These are phyloP conservation scores for Pterocles gutturalis DNA, from an alignment of 2,113 vertebrate genomes.

Conservation along the genomic window DNA sequence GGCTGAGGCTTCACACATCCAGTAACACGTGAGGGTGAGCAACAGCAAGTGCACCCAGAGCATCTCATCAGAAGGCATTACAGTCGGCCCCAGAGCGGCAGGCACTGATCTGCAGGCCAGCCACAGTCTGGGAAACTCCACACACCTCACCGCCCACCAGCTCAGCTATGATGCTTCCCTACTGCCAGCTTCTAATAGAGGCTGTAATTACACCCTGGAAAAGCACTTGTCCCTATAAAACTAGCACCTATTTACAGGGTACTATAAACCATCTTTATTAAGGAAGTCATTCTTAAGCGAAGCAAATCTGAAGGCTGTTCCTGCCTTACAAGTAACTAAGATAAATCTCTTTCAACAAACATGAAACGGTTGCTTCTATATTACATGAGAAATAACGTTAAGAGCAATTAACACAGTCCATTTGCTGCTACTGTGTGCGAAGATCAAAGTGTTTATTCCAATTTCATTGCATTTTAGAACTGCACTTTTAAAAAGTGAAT, in stretches of 20 bases:
- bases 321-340: neutral
- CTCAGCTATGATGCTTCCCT: neutral
- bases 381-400: neutral
- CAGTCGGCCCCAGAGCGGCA: neutral
- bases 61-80: neutral
- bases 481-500: neutral
- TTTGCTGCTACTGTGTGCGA: neutral
- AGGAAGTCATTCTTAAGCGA: neutral
- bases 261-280: neutral
- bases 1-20: neutral
- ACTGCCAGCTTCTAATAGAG: neutral
- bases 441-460: neutral
- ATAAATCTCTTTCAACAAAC: neutral
- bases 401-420: neutral
- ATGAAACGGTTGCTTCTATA: neutral
- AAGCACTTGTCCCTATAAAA: neutral
- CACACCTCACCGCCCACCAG: accelerated
- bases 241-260: neutral
- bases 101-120: neutral
- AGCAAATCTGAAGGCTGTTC: neutral
- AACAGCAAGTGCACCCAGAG: neutral
- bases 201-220: neutral
- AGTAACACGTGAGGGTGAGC: neutral
- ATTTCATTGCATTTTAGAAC: neutral
- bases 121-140: neutral